Conservation (phyloP, 2,113 vertebrate species). For the Catagonus wagneri region DNA sequence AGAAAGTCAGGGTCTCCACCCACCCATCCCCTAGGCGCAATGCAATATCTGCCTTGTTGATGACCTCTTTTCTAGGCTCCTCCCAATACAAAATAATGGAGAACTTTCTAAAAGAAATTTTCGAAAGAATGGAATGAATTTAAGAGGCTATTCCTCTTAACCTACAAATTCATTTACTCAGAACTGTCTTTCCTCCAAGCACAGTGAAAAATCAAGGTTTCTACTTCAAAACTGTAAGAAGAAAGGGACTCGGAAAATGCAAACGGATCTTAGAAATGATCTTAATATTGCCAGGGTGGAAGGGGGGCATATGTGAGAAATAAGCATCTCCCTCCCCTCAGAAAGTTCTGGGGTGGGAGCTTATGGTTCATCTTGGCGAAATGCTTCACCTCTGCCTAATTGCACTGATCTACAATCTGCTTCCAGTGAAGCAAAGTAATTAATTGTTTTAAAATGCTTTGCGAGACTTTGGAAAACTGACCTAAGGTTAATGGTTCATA, state of each 20-base stretch:
- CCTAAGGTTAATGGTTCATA: slow-evolving; percentile 86
- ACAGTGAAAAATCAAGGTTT: background rate
- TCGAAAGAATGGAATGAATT: slow-evolving; percentile 20
- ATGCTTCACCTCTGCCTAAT: slow-evolving; percentile 74
- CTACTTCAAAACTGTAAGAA: background rate
- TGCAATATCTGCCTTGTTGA: background rate
- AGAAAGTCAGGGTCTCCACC: background rate
- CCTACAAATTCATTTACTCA: background rate
- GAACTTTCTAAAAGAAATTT: background rate
- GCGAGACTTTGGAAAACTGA: slow-evolving; percentile 82
- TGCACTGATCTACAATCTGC: slow-evolving; percentile 73
- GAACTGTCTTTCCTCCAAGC: background rate
- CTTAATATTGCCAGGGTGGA: background rate
- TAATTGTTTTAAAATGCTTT: slow-evolving; percentile 84
- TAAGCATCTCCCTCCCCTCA: background rate
- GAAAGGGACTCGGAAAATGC: background rate
- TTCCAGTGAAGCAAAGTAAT: slow-evolving; percentile 81
- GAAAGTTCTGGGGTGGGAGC: slow-evolving; percentile 17
- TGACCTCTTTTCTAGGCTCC: background rate
- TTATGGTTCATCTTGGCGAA: background rate
- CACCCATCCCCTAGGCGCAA: background rate
- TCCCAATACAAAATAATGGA: background rate
- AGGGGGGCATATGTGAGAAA: background rate
- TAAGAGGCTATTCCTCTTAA: background rate
- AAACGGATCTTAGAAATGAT: background rate